These are phyloP conservation scores for Parnassius glacialis DNA, from an alignment of 2,888 invertebrate genomes.

Conservation along the genomic window DNA sequence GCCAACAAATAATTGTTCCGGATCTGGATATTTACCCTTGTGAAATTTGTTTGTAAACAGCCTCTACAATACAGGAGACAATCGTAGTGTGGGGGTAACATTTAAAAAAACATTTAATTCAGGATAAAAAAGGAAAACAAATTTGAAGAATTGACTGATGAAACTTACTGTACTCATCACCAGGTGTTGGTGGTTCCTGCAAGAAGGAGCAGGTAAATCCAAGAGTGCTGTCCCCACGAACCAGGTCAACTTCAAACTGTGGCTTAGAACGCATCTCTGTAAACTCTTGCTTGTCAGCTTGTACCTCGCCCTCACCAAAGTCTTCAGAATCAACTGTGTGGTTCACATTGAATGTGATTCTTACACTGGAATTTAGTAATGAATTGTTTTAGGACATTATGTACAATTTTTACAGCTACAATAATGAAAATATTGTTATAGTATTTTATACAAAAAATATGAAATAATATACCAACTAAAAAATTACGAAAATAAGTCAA, in stretches of 20 bases:
- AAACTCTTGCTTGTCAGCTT: conserved; percentile 86
- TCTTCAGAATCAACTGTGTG: conserved; percentile 95
- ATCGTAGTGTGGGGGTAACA: no score
- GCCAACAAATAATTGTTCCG: no score
- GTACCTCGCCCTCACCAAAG: conserved; percentile 83
- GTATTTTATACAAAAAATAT: no score
- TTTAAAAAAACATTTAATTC: no score
- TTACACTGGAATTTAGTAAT: conserved; percentile 44
- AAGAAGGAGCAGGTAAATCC: conserved; percentile 93
- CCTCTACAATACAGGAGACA: no score
- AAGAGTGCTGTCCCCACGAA: conserved; percentile 87
- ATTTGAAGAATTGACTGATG: neutral
- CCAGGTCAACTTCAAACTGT: conserved; percentile 93
- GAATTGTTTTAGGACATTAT: neutral
- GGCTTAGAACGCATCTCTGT: conserved; percentile 95
- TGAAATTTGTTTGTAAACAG: no score
- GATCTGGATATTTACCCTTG: no score
- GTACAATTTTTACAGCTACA: no score
- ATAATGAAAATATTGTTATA: no score
- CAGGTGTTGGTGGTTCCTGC: conserved; percentile 82
- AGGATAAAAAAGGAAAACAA: no score
- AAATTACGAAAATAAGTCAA: no score
- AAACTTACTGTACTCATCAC: conserved; percentile 85
- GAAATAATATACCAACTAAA: no score
- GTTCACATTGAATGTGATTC: conserved; percentile 91